These are phyloP conservation scores for Rousettus leschenaultii DNA, from an alignment of 2,113 vertebrate species.

Conservation along the genomic window DNA sequence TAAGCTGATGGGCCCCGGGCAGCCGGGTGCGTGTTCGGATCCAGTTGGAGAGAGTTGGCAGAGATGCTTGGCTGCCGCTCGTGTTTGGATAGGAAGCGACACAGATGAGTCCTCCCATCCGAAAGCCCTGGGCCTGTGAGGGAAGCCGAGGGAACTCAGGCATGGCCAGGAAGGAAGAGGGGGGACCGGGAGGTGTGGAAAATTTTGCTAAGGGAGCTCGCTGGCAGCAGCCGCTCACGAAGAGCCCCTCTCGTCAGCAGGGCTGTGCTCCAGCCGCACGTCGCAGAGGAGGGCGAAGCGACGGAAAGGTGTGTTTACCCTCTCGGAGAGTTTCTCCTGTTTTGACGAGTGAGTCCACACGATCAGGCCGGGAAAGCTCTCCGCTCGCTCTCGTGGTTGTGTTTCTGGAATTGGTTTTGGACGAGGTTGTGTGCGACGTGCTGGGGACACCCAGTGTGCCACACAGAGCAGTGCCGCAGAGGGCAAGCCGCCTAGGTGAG, in stretches of 20 bases:
- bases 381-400: neutral
- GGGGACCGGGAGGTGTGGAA: slow-evolving; percentile 47
- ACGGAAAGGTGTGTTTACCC: neutral
- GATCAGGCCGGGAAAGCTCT: neutral
- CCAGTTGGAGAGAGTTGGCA: neutral
- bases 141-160: neutral
- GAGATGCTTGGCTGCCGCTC: neutral
- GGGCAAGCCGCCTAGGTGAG: neutral
- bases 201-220: neutral
- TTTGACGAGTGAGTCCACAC: neutral
- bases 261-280: neutral
- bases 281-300: neutral
- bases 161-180: slow-evolving; percentile 31
- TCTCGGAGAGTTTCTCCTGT: neutral
- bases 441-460: neutral
- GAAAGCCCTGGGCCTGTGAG: neutral
- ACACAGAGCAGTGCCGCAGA: neutral
- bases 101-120: neutral
- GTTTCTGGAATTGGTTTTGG: neutral
- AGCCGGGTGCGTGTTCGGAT: neutral
- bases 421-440: neutral
- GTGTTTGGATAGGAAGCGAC: slow-evolving; percentile 43
- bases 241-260: neutral
- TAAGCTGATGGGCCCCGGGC: rapidly evolving
- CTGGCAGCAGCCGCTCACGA: neutral